phyloP scores from a whole-genome alignment of 2,113 vertebrate species.

The Malurus elegans region DNA sequence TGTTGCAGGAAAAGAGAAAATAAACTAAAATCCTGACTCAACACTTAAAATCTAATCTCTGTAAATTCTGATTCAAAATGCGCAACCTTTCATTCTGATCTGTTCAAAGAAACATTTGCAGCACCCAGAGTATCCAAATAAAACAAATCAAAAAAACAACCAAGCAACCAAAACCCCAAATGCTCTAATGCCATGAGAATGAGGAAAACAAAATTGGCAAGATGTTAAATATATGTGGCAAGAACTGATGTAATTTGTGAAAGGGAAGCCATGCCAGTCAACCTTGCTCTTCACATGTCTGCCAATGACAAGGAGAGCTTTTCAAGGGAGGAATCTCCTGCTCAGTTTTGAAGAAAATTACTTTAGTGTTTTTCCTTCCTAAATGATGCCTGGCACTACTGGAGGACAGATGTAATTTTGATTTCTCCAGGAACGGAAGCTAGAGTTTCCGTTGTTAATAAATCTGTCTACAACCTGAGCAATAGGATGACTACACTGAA shows the following conservation, averaged over 20 bases:
- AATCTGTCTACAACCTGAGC: background rate
- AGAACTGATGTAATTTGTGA: background rate
- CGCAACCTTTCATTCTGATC: background rate
- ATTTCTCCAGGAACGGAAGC: background rate
- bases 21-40: background rate
- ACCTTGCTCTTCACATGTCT: background rate
- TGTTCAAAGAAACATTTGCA: background rate
- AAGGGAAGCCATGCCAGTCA: background rate
- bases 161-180: background rate
- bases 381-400: background rate
- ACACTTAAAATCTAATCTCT: background rate
- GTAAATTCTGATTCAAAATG: background rate
- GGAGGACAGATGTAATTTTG: background rate
- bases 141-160: background rate
- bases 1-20: background rate
- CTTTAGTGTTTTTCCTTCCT: background rate
- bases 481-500: background rate
- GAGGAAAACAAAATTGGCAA: background rate
- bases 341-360: background rate
- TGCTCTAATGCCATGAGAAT: background rate
- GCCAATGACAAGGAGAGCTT: fast-evolving
- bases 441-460: background rate
- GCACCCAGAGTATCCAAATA: background rate
- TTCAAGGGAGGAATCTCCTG: background rate
- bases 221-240: fast-evolving